Base-by-base conservation (phyloP, 2,113 vertebrate species). In the Camelus bactrianus region DNA sequence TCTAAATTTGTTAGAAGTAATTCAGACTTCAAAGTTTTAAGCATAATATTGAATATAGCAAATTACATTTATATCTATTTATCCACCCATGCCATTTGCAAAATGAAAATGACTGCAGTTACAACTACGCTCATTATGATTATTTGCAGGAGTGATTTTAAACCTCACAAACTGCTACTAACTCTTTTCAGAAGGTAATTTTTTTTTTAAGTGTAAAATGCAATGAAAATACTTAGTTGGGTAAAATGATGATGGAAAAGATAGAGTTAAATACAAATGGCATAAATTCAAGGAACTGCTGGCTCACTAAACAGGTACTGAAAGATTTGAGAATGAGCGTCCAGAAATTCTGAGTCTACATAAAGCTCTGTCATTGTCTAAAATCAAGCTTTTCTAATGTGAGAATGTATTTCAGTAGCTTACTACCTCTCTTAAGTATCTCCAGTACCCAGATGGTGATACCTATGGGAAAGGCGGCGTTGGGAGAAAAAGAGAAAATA, bases 1-100 rank as follows among this genome's bases (percentile, higher is more conserved):
- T 81, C 38, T 92, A 92, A 79, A 72, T 38, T 76, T 93, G n/a
- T 80, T 46, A 28, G 35, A 62, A 6, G 4, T 69, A 79, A 32
- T 60, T 80, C 10, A 91, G 20, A 58, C 15, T 48, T 95, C 17
- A 26, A 88, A 84, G 4, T 80, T 46, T 80, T 42, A 72, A 50
- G 8, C 54, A 84, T 84, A 42, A 76, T 72, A 79, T 46, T 48
- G n/a, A 58, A 48, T 64, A 48, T 26, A 79, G 10, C 10, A 46
- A 50, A 69, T 76, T 83, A 14, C 56, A 38, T 76, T 54, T 48
- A 5, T 76, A 48, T 60, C 30, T 60, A 24, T 10, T 6, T 62
- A 46, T 46, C 3, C 17, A 38, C 65, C 35, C 64, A 16, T 64
- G 8, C 0, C 35, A n/a, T 48, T 16, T 77, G 32, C 60, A 84